phyloP scores from a whole-genome alignment of 2,797 vertebrate genomes.

The Acanthiza pusilla region DNA sequence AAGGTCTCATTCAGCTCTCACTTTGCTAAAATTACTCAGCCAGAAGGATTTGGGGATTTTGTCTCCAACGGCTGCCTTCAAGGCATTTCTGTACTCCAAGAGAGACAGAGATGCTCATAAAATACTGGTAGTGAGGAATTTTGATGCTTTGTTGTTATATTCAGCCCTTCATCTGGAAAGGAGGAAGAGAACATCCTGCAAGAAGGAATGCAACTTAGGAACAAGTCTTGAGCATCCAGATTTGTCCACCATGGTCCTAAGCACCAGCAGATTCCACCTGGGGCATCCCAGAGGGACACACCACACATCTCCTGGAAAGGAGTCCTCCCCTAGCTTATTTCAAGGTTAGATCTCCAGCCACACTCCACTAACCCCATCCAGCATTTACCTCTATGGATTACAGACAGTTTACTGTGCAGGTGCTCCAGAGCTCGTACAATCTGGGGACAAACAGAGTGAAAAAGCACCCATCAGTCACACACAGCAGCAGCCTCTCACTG shows the following conservation, averaged over 20 bases:
- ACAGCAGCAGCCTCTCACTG: not conserved
- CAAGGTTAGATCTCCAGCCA: not conserved
- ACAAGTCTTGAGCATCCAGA: not conserved
- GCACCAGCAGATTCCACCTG: not conserved
- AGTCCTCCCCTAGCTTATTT: not conserved
- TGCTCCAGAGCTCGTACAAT: constrained; percentile 80
- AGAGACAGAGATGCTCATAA: not conserved
- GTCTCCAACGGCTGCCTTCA: not conserved
- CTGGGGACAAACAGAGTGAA: constrained; percentile 35
- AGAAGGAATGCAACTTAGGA: not conserved
- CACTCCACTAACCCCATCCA: not conserved
- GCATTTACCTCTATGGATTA: constrained; percentile 77
- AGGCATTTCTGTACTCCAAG: not conserved
- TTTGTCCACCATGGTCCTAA: not conserved
- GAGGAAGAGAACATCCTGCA: not conserved
- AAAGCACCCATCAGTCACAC: not conserved
- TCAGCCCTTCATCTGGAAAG: not conserved
- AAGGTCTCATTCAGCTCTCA: not conserved
- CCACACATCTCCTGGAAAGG: not conserved
- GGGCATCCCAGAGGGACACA: not conserved
- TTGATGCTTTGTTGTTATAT: not conserved
- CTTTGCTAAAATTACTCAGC: not conserved
- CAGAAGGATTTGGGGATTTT: not conserved
- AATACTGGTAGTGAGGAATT: not conserved
- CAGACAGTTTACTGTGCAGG: constrained; percentile 80